Evolutionary conservation across 2,113 vertebrate genomes (phyloP).

Genomic region (Sebastes schlegelii): DNA sequence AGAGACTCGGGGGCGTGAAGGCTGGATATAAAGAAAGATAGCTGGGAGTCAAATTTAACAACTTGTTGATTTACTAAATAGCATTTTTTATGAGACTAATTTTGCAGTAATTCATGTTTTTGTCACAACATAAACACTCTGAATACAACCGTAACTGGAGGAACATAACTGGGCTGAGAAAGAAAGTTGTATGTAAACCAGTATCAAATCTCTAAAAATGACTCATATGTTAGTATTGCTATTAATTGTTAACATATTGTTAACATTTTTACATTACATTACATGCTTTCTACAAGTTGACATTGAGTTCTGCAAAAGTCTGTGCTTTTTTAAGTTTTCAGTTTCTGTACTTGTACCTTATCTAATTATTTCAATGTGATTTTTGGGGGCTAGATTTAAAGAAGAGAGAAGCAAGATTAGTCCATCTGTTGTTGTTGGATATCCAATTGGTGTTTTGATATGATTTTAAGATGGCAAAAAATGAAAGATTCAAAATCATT

Average conservation of each 20-base stretch:
- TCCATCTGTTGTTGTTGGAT: neutral
- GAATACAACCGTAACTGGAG: neutral
- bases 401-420: neutral
- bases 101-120: slow-evolving; percentile 29
- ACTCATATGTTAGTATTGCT: neutral
- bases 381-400: neutral
- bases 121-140: neutral
- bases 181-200: neutral
- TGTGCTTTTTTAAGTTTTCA: neutral
- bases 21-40: slow-evolving; percentile 28
- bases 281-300: no score
- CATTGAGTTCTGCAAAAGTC: neutral
- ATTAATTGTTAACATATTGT: no score
- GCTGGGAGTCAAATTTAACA: slow-evolving; percentile 34
- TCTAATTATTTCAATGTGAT: neutral
- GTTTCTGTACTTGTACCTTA: neutral
- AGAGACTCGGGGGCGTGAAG: neutral
- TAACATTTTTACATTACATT: no score
- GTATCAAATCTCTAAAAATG: neutral
- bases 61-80: slow-evolving; percentile 18
- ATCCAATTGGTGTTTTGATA: neutral
- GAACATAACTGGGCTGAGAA: neutral
- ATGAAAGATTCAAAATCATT: neutral
- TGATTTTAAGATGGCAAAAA: neutral
- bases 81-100: slow-evolving; percentile 12